phyloP scores from a whole-genome alignment of 2,888 invertebrate genomes.

The Macrophya alboannulata region DNA sequence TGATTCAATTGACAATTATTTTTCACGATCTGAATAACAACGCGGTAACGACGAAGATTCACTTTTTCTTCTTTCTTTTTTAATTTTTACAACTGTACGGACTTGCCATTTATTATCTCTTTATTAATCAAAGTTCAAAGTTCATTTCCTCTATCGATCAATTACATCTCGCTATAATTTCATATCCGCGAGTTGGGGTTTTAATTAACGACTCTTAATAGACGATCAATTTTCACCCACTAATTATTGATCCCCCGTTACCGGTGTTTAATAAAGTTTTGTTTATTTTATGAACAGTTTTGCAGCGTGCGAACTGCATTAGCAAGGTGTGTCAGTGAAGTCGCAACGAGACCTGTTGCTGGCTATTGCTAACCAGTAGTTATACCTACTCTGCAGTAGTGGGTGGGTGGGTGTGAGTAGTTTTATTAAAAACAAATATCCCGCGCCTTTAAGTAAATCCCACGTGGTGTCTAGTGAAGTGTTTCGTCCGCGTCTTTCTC shows the following conservation, averaged over 20 bases:
- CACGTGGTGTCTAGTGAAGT: conserved; percentile 17
- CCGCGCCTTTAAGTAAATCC: background rate
- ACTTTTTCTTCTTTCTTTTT: background rate
- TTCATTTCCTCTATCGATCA: background rate
- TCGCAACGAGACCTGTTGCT: conserved; percentile 44
- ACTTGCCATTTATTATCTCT: background rate
- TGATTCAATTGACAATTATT: conserved; percentile 37
- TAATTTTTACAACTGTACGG: background rate
- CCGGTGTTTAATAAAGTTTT: background rate
- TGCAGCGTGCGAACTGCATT: background rate
- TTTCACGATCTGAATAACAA: background rate
- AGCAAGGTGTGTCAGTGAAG: conserved; percentile 22
- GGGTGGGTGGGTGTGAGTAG: background rate
- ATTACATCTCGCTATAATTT: background rate
- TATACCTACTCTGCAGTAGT: background rate
- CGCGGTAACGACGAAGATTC: background rate
- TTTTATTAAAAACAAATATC: conserved; percentile 37
- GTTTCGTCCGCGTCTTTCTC: background rate
- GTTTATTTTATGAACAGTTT: background rate
- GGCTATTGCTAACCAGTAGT: conserved; percentile 18
- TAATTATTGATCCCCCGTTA: conserved; percentile 3
- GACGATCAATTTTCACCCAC: background rate
- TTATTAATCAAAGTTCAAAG: background rate
- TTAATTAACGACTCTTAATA: background rate
- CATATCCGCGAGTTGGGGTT: no score